phyloP scores from a whole-genome alignment of 2,113 vertebrate species.

The Pteruthius melanotis region DNA sequence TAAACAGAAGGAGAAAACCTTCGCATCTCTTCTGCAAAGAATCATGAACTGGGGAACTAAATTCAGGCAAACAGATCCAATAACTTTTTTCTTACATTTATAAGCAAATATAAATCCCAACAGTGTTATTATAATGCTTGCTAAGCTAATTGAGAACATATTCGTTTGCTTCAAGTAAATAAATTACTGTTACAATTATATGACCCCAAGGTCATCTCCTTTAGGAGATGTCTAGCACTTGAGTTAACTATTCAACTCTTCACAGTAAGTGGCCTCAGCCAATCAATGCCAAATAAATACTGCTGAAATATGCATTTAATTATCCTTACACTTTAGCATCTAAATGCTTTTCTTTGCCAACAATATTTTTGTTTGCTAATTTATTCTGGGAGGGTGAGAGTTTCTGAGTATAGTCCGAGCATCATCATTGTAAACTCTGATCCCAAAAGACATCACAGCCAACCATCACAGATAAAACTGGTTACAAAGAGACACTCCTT shows the following conservation, averaged over 20 bases:
- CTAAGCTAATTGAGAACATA: slow-evolving; percentile 73
- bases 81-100: slow-evolving; percentile 55
- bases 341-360: slow-evolving; percentile 20
- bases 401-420: slow-evolving; percentile 20
- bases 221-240: slow-evolving; percentile 64
- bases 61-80: slow-evolving; percentile 45
- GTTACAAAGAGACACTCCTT: background rate
- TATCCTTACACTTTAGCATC: slow-evolving; percentile 61
- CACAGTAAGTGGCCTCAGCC: slow-evolving; percentile 61
- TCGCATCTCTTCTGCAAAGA: slow-evolving; percentile 29
- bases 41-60: slow-evolving; percentile 39
- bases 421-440: background rate
- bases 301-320: slow-evolving; percentile 76
- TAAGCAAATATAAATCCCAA: slow-evolving; percentile 71
- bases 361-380: slow-evolving; percentile 41
- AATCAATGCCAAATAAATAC: slow-evolving; percentile 74
- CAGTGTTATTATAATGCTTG: slow-evolving; percentile 65
- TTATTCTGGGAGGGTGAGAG: slow-evolving; percentile 42
- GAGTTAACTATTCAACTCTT: slow-evolving; percentile 67
- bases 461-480: background rate
- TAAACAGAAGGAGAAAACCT: slow-evolving; percentile 55
- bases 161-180: slow-evolving; percentile 71
- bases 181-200: slow-evolving; percentile 72
- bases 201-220: slow-evolving; percentile 72
- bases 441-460: background rate